Conservation (phyloP, 2,113 vertebrate species). For the Embiotoca jacksoni region DNA sequence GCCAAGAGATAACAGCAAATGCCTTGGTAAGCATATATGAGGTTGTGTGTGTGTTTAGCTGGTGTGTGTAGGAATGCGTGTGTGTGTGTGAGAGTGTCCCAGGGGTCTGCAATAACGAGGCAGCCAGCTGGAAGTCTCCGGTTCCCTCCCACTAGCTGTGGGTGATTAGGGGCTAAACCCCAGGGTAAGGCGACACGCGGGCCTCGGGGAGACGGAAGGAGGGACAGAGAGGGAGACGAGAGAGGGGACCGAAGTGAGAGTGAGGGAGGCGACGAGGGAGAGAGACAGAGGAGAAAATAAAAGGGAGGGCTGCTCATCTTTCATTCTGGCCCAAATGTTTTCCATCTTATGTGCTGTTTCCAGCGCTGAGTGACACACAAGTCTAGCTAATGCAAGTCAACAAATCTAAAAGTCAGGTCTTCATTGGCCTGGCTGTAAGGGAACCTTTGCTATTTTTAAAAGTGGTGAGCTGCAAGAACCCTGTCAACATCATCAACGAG, state of each 20-base stretch:
- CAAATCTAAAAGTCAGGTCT: constrained; percentile 41
- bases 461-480: constrained; percentile 29
- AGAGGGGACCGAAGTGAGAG: neutral
- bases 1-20: constrained; percentile 80
- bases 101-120: constrained; percentile 75
- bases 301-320: constrained; percentile 67
- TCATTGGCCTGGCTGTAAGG: neutral
- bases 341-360: constrained; percentile 71
- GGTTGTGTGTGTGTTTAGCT: constrained; percentile 59
- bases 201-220: constrained; percentile 35
- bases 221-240: neutral
- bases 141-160: constrained; percentile 75
- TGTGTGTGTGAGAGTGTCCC: constrained; percentile 58
- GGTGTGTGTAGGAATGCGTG: constrained; percentile 69
- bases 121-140: constrained; percentile 79
- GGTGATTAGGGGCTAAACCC: constrained; percentile 80
- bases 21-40: constrained; percentile 75
- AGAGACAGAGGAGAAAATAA: constrained; percentile 27
- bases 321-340: constrained; percentile 71
- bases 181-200: constrained; percentile 74
- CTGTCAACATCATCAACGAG: constrained; percentile 21
- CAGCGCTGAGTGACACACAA: constrained; percentile 55
- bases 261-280: neutral
- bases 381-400: constrained; percentile 21
- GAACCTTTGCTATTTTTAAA: constrained; percentile 50